A percentile compares a stretch with the other conserved stretches of the same genome.
phyloP scores from a whole-genome alignment of 2,888 invertebrate species.

The Drosophila recens region DNA sequence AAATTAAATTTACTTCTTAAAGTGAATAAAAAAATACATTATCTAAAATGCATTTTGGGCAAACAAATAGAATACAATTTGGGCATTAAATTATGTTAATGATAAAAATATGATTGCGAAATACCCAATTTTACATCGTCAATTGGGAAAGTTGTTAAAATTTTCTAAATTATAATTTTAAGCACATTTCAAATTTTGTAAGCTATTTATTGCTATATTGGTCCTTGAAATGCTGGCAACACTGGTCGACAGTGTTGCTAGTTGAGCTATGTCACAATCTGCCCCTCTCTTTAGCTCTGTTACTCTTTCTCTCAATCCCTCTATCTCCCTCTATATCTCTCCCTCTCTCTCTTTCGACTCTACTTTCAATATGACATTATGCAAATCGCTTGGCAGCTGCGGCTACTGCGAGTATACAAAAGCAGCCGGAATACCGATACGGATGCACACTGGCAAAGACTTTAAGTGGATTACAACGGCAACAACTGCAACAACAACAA shows the following conservation, averaged over 20 bases:
- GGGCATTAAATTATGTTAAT: too few species aligned
- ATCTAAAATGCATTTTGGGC: too few species aligned
- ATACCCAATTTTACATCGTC: too few species aligned
- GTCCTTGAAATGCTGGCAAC: neutral
- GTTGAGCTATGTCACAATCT: conserved; percentile 27
- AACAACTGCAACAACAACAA: conserved; percentile 19
- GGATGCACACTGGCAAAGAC: conserved; percentile 49
- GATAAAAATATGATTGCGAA: too few species aligned
- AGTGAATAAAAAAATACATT: too few species aligned
- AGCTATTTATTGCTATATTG: neutral
- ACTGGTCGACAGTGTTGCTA: conserved; percentile 15
- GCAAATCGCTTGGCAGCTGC: conserved; percentile 60
- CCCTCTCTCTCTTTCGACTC: neutral
- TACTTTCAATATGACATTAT: conserved; percentile 51
- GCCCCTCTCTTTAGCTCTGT: neutral
- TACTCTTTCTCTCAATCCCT: too few species aligned
- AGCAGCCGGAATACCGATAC: conserved; percentile 51
- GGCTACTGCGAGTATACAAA: conserved; percentile 38
- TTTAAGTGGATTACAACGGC: conserved; percentile 70
- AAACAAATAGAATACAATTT: too few species aligned
- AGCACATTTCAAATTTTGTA: too few species aligned
- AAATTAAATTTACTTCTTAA: too few species aligned
- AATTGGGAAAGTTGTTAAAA: too few species aligned
- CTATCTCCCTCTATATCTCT: neutral
- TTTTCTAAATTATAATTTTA: too few species aligned